Percentiles rank a stretch among this genome's conserved stretches.
These are phyloP conservation scores for Oncorhynchus gorbuscha DNA, from an alignment of 2,113 vertebrate species.

Conservation along the genomic window DNA sequence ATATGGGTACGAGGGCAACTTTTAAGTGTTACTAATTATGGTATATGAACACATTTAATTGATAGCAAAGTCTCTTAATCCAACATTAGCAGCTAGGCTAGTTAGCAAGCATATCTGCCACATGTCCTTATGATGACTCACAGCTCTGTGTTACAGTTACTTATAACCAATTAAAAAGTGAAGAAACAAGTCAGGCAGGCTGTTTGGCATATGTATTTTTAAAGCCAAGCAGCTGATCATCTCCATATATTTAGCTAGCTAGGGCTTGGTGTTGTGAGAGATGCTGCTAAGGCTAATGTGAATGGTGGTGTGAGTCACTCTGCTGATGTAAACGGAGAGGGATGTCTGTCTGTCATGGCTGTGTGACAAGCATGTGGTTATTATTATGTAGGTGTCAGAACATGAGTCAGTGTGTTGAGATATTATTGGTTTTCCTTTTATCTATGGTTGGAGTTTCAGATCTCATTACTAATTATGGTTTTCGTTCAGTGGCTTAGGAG, in stretches of 20 bases:
- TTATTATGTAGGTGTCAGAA: background rate
- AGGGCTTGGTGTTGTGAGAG: background rate
- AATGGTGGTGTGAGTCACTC: background rate
- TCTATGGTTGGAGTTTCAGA: background rate
- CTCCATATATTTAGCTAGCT: slow-evolving; percentile 10
- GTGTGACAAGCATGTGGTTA: background rate
- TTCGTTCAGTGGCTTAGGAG: background rate
- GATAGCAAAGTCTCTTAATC: background rate
- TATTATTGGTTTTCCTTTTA: background rate
- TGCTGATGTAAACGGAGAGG: background rate
- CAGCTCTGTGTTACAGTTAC: background rate
- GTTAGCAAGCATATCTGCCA: background rate
- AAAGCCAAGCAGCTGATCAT: slow-evolving; percentile 22
- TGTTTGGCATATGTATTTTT: slow-evolving; percentile 20
- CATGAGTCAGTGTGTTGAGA: background rate
- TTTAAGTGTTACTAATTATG: no score
- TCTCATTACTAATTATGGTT: background rate
- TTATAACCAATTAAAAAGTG: slow-evolving; percentile 23
- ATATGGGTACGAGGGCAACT: no score
- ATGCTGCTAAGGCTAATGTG: no score
- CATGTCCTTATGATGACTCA: background rate
- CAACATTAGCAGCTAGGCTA: no score
- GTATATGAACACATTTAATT: no score
- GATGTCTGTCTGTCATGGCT: background rate
- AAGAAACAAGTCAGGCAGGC: slow-evolving; percentile 23